Conservation (phyloP, 2,113 vertebrate genomes). For the Psittacula cyanocephala region DNA sequence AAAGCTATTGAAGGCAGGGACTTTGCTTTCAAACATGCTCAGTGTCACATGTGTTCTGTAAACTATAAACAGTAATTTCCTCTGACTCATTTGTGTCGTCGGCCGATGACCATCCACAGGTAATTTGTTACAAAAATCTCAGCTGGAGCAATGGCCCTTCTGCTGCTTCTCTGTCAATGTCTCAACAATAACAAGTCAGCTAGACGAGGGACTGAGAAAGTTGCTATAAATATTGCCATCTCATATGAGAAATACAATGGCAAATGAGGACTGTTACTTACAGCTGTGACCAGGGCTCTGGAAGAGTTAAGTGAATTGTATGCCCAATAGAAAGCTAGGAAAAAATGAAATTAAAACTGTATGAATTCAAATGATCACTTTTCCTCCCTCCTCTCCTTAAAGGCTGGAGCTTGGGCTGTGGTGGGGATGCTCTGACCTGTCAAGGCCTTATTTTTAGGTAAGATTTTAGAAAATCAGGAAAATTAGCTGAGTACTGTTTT, state of each 20-base stretch:
- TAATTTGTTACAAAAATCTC: background rate
- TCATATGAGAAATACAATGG: background rate
- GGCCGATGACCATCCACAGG: background rate
- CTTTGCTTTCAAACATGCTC: conserved; percentile 42
- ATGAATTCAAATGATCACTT: background rate
- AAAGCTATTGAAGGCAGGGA: conserved; percentile 31
- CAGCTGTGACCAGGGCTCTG: background rate
- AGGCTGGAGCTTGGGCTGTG: background rate
- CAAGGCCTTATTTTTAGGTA: background rate
- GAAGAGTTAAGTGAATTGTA: background rate
- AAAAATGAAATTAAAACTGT: background rate
- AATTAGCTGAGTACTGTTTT: background rate
- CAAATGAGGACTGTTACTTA: background rate
- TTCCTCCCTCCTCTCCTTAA: background rate
- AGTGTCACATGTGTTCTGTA: background rate
- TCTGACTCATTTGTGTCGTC: conserved; percentile 41
- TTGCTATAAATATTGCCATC: background rate
- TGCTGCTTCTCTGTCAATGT: background rate
- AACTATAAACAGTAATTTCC: conserved; percentile 63
- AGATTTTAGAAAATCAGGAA: background rate
- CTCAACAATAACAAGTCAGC: background rate
- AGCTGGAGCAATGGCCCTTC: background rate
- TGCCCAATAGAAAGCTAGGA: background rate
- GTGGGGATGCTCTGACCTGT: background rate
- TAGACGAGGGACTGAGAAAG: background rate